Evolutionary conservation across 2,888 invertebrate genomes (phyloP), one percentile per base, ranked within the genome.

Genomic region (Yponomeuta evonymella): DNA sequence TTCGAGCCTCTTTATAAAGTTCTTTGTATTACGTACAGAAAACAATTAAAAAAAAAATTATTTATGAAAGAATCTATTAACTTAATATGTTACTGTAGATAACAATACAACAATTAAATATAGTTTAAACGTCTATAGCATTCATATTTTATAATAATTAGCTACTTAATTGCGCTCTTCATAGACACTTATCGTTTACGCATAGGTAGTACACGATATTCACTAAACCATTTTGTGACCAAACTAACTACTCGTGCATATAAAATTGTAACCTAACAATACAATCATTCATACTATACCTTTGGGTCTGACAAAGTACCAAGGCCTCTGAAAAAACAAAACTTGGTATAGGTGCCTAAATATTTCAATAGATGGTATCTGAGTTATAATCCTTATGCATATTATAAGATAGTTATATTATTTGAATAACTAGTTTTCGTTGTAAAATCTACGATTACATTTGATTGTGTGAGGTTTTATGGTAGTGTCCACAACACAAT

Each of bases 371-470:
- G 43, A 43, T 43, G 43, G 43, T 43, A 43, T 36, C 36, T 36
- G 36, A 5, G 0, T 23, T 67, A 67, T 23, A 43, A 43, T 36
- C 43, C 33, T 43, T 67, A 66, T 66, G 5, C 33, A 29, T 30
- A 30, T 66, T 66, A 23, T 33, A 48, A 15, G 68, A 29, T 30
- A 68, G 15, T 48, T 23, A n/a, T 8, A 58, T 69, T 62, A 30
- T 48, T 36, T 70, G 36, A 29, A 67, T 65, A 70, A 12, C 65
- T 65, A 70, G 3, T 12, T 84, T 90, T 90, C 89, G 89, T 90
- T 90, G 89, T 89, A 89, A 88, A 88, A 88, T 87, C 87, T 88
- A 88, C 86, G 75, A 81, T 87, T 87, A 89, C 88, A 86, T 33
- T 51, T 68, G 68, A 29, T 51, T 51, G 30, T 11, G 48, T 48